Conservation (phyloP, 2,797 vertebrate species). For the Siniperca undulata region DNA sequence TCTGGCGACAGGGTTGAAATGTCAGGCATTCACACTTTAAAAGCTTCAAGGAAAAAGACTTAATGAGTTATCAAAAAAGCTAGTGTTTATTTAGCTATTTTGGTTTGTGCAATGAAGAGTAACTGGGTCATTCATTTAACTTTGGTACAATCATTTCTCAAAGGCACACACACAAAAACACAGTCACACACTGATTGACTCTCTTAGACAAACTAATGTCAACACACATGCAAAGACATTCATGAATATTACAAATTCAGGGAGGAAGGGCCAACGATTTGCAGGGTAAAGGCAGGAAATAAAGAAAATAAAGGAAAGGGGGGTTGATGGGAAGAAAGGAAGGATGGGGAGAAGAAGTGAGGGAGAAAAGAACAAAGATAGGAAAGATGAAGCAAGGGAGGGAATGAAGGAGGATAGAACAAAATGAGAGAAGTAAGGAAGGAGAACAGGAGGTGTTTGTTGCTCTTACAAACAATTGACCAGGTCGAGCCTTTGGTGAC, state of each 20-base stretch:
- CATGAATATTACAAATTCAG: no score
- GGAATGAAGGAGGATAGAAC: background rate
- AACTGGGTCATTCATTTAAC: background rate
- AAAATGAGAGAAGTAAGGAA: background rate
- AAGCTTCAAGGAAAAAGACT: background rate
- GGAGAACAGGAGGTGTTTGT: constrained; percentile 22
- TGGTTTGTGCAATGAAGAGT: background rate
- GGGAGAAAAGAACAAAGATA: background rate
- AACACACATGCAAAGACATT: background rate
- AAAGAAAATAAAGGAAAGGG: no score
- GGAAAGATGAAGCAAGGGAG: background rate
- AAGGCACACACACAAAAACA: background rate
- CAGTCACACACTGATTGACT: background rate
- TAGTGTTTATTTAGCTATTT: background rate
- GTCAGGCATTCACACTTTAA: background rate
- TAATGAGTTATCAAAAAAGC: background rate
- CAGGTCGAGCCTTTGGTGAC: constrained; percentile 64
- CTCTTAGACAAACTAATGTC: background rate
- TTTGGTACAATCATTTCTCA: background rate
- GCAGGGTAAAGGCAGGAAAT: background rate
- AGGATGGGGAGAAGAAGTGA: background rate
- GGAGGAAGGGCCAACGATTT: background rate
- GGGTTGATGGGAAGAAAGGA: background rate
- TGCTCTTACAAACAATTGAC: constrained; percentile 63
- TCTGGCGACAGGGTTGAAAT: no score